A percentile compares a stretch with the other conserved stretches of the same genome.
phyloP scores from a whole-genome alignment of 2,888 invertebrate species.

The Drosophila borborema region DNA sequence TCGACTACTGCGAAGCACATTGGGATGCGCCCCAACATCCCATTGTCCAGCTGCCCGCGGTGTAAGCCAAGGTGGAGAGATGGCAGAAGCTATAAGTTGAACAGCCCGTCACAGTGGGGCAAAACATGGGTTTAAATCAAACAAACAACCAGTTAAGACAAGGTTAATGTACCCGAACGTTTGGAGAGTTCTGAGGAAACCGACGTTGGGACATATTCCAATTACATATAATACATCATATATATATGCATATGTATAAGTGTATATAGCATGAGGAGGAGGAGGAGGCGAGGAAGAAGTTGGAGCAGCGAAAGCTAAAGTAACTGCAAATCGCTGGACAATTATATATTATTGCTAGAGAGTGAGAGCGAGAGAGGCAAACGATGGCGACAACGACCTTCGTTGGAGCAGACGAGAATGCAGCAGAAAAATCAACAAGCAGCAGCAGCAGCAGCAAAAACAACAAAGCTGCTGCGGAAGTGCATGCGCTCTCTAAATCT shows the following conservation, averaged over 20 bases:
- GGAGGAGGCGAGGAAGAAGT: slow-evolving; percentile 23
- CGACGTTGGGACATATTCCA: slow-evolving; percentile 62
- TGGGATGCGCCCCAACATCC: slow-evolving; percentile 88
- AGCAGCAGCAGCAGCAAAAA: slow-evolving; percentile 38
- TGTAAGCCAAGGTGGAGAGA: slow-evolving; percentile 84
- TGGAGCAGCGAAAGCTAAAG: slow-evolving; percentile 29
- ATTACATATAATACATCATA: slow-evolving; percentile 38
- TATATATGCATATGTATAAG: slow-evolving; percentile 51
- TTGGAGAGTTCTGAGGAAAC: slow-evolving; percentile 77
- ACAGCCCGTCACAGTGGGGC: slow-evolving; percentile 70
- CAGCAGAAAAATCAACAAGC: slow-evolving; percentile 39
- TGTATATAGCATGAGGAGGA: slow-evolving; percentile 43
- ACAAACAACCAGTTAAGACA: slow-evolving; percentile 54
- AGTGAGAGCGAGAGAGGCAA: slow-evolving; percentile 4
- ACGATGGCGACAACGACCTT: slow-evolving; percentile 57
- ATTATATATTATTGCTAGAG: slow-evolving; percentile 39
- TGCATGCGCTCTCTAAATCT: slow-evolving; percentile 36
- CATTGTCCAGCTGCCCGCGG: slow-evolving; percentile 88
- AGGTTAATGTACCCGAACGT: slow-evolving; percentile 74
- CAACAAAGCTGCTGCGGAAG: slow-evolving; percentile 65
- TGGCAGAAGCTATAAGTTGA: slow-evolving; percentile 51
- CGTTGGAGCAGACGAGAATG: slow-evolving; percentile 53
- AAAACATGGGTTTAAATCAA: slow-evolving; percentile 53
- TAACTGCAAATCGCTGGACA: slow-evolving; percentile 35
- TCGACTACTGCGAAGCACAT: slow-evolving; percentile 89